Evolutionary conservation across 1,140 invertebrate species (phyloP), one percentile per base, ranked within the genome.

Genomic region (Camponotus floridanus): DNA sequence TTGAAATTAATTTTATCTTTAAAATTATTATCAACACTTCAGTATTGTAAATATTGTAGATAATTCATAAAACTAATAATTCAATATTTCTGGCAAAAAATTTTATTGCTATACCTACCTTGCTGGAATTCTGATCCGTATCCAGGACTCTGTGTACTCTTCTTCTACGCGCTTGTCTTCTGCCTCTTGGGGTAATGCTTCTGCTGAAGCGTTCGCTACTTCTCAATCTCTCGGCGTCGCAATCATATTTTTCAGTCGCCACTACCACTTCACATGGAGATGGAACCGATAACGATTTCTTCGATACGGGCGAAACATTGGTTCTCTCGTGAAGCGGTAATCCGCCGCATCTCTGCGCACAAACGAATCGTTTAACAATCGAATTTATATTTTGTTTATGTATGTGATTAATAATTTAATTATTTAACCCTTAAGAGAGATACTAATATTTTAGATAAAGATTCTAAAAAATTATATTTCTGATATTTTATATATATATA

Each of bases 171-270:
- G 90, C 92, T 79, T 94, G 94, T 18, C 95, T 94, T 39, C 94
- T 93, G 15, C 95, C 95, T 80, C 95, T 94, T 0, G 95, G 94
- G 0, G 94, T 94, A 7, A 95, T 90, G 3, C 95, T 95, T 87
- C 95, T 94, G 11, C 96, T 95, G 89, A 96, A 96, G 86, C 97
- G 91, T 92, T 97, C 95, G 93, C 96, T 95, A 70, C 93, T 95
- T n/a, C 96, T 92, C 5, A 96, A 85, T 62, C 92, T 91, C 62
- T 96, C 95, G 2, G 95, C 95, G 76, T 96, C 96, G 86, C 93
- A 94, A 42, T 96, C 95, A 79, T 94, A 93, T 76, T 92, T 93
- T 33, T 95, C 94, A 5, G 92, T 91, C 15, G 92, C 91, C 0
- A 94, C 76, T 5, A 92, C 88, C 11, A 92, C 91, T 15, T 95